phyloP scores from a whole-genome alignment of 1,140 invertebrate genomes.

The Physella acuta region DNA sequence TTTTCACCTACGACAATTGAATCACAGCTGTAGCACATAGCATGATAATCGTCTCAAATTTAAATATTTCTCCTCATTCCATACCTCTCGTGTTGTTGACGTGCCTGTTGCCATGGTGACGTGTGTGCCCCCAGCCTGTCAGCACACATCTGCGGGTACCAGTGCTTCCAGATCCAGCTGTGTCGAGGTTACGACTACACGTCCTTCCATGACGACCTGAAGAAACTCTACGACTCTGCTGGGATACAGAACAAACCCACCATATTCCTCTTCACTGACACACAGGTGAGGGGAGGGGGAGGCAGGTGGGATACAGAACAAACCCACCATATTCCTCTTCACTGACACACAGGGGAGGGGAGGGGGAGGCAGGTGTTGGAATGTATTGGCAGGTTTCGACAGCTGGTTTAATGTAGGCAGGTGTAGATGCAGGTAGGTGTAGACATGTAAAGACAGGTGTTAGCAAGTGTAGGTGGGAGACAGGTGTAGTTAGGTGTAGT shows the following conservation, averaged over 20 bases:
- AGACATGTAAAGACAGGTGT: no score
- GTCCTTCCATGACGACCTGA: slow-evolving; percentile 77
- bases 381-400: no score
- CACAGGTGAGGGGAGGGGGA: slow-evolving; percentile 64
- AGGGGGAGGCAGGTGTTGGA: slow-evolving; percentile 62
- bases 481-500: no score
- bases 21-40: no score
- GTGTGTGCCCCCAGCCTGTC: slow-evolving; percentile 60
- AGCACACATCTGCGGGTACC: slow-evolving; percentile 61
- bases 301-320: slow-evolving; percentile 56
- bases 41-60: no score
- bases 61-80: no score
- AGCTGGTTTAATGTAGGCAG: no score
- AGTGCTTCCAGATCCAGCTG: slow-evolving; percentile 84
- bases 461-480: no score
- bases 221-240: slow-evolving; percentile 67
- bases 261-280: slow-evolving; percentile 62
- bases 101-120: no score
- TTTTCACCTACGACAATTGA: no score
- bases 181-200: slow-evolving; percentile 78
- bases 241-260: slow-evolving; percentile 58
- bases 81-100: no score
- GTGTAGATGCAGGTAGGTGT: no score
- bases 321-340: slow-evolving; percentile 60
- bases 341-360: slow-evolving; percentile 63